Evolutionary conservation across 2,888 invertebrate genomes (phyloP), one percentile per base, ranked within the genome.

Genomic region (Drosophila subsilvestris): DNA sequence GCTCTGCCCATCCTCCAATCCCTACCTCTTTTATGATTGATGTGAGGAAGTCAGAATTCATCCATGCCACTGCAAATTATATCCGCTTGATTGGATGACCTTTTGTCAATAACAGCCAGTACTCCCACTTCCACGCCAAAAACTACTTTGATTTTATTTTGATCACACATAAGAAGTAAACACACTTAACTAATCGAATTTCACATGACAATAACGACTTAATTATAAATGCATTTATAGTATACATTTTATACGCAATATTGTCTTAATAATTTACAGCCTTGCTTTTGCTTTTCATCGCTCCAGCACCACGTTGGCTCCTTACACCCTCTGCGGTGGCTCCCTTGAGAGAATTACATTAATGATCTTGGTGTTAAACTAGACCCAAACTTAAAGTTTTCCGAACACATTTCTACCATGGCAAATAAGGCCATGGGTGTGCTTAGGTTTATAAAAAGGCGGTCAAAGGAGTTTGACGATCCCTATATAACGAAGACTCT

Each of bases 241-340:
- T n/a, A n/a, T n/a, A n/a, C n/a, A n/a, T n/a, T n/a, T n/a, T n/a
- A 27, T 1, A 8, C 27, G 1, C 37, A 49, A 67, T 61, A 62
- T 69, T 76, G 70, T 68, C 60, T 61, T 76, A 63, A 71, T 60
- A 79, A 27, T 27, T 27, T 27, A 27, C 9, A 27, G 27, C 8
- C 8, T 8, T 8, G 8, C 27, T 2, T 27, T 27, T 9, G 8
- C 8, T 9, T n/a, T n/a, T n/a, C n/a, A n/a, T n/a, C n/a, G n/a
- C n/a, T n/a, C n/a, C n/a, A n/a, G n/a, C n/a, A n/a, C n/a, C n/a
- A n/a, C n/a, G n/a, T n/a, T n/a, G n/a, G n/a, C n/a, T n/a, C n/a
- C n/a, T n/a, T n/a, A n/a, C n/a, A n/a, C n/a, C n/a, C n/a, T n/a
- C n/a, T n/a, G n/a, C n/a, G n/a, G n/a, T n/a, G n/a, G 62, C 43